These are phyloP conservation scores for Mormyrus lacerda DNA, from an alignment of 2,113 vertebrate species.

Conservation along the genomic window DNA sequence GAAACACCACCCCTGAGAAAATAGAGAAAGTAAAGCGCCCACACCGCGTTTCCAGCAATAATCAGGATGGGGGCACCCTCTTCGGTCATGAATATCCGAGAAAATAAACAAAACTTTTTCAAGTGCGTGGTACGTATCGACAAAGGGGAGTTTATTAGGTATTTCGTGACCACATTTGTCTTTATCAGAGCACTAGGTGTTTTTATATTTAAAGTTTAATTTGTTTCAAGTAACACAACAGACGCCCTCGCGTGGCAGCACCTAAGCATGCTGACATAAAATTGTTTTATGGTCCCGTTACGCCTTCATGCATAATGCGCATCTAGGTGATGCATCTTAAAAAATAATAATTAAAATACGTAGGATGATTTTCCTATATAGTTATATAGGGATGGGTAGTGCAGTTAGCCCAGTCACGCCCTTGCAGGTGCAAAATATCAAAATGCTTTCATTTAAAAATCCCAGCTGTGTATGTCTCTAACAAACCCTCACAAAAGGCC, in stretches of 20 bases:
- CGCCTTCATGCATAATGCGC: constrained; percentile 5
- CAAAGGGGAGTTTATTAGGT: constrained; percentile 8
- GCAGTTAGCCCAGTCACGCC: background rate
- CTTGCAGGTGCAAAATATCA: background rate
- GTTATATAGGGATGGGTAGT: background rate
- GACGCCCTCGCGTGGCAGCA: constrained; percentile 65
- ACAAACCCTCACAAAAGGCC: background rate
- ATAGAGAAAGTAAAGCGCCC: constrained; percentile 35
- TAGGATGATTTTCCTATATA: background rate
- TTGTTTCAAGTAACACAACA: constrained; percentile 67
- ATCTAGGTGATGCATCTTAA: background rate
- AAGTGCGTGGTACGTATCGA: background rate
- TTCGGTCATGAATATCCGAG: constrained; percentile 19
- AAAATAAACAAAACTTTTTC: background rate
- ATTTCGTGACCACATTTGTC: background rate
- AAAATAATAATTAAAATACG: background rate
- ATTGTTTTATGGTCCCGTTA: background rate
- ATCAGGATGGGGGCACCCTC: constrained; percentile 49
- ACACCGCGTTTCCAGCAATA: constrained; percentile 31
- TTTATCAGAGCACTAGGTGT: background rate
- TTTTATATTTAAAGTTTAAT: constrained; percentile 44
- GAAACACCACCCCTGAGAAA: background rate
- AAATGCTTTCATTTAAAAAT: background rate
- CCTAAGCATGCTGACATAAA: constrained; percentile 16
- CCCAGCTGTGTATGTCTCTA: background rate